These are phyloP conservation scores for Drosophila sordidula DNA, from an alignment of 2,888 invertebrate species.

Conservation along the genomic window DNA sequence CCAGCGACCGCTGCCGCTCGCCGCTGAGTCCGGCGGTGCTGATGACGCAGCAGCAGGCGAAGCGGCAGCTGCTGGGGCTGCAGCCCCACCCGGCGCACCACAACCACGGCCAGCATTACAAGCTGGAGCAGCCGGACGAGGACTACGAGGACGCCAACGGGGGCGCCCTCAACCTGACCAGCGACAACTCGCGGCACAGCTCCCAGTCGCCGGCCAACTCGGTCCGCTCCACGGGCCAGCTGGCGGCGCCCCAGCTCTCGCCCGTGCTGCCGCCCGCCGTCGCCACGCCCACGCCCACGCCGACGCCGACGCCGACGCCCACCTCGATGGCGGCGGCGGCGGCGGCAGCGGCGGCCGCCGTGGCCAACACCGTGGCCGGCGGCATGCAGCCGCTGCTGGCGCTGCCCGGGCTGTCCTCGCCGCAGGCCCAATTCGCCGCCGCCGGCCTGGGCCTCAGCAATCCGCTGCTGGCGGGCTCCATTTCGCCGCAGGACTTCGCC, in stretches of 20 bases:
- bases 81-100: slow-evolving; percentile 74
- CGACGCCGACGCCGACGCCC: slow-evolving; percentile 47
- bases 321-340: slow-evolving; percentile 54
- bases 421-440: slow-evolving; percentile 78
- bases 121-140: slow-evolving; percentile 63
- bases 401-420: slow-evolving; percentile 72
- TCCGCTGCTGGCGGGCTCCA: slow-evolving; percentile 71
- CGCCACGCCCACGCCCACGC: background rate
- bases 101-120: slow-evolving; percentile 55
- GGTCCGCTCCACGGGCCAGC: slow-evolving; percentile 49
- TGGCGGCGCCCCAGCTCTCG: slow-evolving; percentile 41
- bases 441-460: slow-evolving; percentile 69
- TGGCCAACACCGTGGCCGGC: slow-evolving; percentile 48
- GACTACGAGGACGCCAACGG: slow-evolving; percentile 81
- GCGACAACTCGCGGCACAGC: slow-evolving; percentile 83
- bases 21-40: slow-evolving; percentile 80
- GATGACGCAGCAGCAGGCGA: slow-evolving; percentile 67
- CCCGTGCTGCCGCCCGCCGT: slow-evolving; percentile 43
- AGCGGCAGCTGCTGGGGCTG: slow-evolving; percentile 62
- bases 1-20: slow-evolving; percentile 84
- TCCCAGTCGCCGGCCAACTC: slow-evolving; percentile 80
- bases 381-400: slow-evolving; percentile 69
- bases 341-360: slow-evolving; percentile 49
- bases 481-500: slow-evolving; percentile 82
- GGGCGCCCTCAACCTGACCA: slow-evolving; percentile 83